Conservation (phyloP, 2,113 vertebrate species). For the Melanotaenia duboulayi region DNA sequence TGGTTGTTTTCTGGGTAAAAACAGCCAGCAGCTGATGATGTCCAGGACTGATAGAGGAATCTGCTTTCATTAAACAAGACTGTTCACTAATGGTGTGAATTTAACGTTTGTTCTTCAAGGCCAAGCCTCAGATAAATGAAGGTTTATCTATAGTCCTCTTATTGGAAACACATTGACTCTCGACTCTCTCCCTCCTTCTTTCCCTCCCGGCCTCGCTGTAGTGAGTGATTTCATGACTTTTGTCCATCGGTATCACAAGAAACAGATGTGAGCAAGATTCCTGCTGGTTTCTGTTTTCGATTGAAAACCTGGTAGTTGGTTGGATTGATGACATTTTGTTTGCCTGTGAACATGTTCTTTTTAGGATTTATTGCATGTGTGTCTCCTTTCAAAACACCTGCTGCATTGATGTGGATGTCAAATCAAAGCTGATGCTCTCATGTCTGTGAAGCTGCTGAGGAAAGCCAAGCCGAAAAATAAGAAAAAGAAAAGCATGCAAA, state of each 20-base stretch:
- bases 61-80: slow-evolving; percentile 73
- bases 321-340: slow-evolving; percentile 80
- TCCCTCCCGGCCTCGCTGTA: slow-evolving; percentile 42
- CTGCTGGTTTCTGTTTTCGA: slow-evolving; percentile 75
- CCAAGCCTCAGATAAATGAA: slow-evolving; percentile 72
- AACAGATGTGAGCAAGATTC: slow-evolving; percentile 81
- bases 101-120: slow-evolving; percentile 70
- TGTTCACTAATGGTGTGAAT: slow-evolving; percentile 78
- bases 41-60: slow-evolving; percentile 74
- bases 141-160: slow-evolving; percentile 81
- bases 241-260: slow-evolving; percentile 76
- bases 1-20: slow-evolving; percentile 66
- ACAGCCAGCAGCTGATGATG: slow-evolving; percentile 72
- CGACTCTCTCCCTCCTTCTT: slow-evolving; percentile 48
- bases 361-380: slow-evolving; percentile 76
- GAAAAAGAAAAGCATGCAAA: slow-evolving; percentile 8
- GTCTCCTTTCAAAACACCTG: slow-evolving; percentile 74
- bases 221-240: slow-evolving; percentile 82
- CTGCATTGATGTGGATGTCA: slow-evolving; percentile 47
- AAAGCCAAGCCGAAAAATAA: slow-evolving; percentile 19
- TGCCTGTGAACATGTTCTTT: slow-evolving; percentile 78
- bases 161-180: slow-evolving; percentile 79
- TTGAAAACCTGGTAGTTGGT: slow-evolving; percentile 70
- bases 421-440: slow-evolving; percentile 52
- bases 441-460: slow-evolving; percentile 2